Percentiles rank a stretch among this genome's conserved stretches.
These are phyloP conservation scores for Phyllopteryx taeniolatus DNA, from an alignment of 2,113 vertebrate genomes.

Conservation along the genomic window DNA sequence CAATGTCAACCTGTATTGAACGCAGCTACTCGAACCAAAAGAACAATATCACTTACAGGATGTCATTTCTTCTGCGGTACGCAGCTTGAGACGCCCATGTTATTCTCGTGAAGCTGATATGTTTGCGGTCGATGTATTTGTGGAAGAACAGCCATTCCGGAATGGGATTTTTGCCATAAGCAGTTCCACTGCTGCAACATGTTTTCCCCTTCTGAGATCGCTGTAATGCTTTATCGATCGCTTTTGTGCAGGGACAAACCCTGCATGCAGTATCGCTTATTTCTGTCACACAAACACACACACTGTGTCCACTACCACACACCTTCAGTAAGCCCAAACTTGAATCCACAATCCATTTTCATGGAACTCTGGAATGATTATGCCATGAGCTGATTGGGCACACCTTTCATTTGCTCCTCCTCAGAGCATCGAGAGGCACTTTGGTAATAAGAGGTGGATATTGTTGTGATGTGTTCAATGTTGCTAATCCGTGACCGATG, in stretches of 20 bases:
- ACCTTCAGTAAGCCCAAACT: constrained; percentile 15
- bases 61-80: constrained; percentile 25
- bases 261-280: constrained; percentile 28
- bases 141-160: constrained; percentile 31
- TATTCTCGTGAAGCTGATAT: constrained; percentile 37
- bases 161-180: constrained; percentile 68
- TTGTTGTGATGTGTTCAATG: constrained; percentile 5
- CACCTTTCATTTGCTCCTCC: constrained; percentile 32
- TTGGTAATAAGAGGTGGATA: constrained; percentile 1
- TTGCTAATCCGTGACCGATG: constrained; percentile 10
- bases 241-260: constrained; percentile 48
- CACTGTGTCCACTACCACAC: constrained; percentile 4
- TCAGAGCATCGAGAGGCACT: constrained; percentile 12
- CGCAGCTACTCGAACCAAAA: constrained; percentile 14
- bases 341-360: constrained; percentile 61
- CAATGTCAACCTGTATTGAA: neutral
- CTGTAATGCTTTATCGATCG: constrained; percentile 74
- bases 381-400: constrained; percentile 47
- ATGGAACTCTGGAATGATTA: constrained; percentile 40
- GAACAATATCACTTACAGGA: constrained; percentile 37
- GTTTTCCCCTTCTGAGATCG: constrained; percentile 60
- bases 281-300: constrained; percentile 32
- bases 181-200: constrained; percentile 58
- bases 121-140: constrained; percentile 50
- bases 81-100: constrained; percentile 18